A percentile compares a stretch with the other conserved stretches of the same genome.
phyloP scores from a whole-genome alignment of 1,140 invertebrate genomes.

The Lamellibrachia luymesi region DNA sequence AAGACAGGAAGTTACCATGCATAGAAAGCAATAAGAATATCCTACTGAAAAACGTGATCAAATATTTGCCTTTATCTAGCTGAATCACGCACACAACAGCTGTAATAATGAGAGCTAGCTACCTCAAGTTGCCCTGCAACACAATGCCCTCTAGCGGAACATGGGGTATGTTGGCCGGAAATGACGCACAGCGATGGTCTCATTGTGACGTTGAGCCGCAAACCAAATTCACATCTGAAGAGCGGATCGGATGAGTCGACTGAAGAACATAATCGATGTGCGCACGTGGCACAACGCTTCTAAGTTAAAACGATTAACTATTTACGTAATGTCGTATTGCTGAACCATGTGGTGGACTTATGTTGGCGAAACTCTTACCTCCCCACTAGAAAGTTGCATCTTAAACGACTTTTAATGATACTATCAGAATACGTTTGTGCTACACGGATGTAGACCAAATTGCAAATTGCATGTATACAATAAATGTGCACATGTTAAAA shows the following conservation, averaged over 20 bases:
- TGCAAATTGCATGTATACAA: too few relatives aligned
- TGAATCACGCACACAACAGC: too few relatives aligned
- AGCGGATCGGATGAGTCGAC: neutral
- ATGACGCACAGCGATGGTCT: neutral
- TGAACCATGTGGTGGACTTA: neutral
- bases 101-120: neutral
- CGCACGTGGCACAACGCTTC: neutral
- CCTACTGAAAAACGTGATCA: too few relatives aligned
- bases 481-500: too few relatives aligned
- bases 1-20: too few relatives aligned
- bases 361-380: too few relatives aligned
- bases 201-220: slow-evolving; percentile 11
- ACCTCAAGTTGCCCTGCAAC: neutral
- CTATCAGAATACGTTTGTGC: too few relatives aligned
- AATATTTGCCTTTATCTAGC: too few relatives aligned
- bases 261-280: neutral
- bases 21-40: too few relatives aligned
- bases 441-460: too few relatives aligned
- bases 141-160: neutral
- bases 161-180: neutral
- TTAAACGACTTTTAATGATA: too few relatives aligned
- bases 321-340: neutral
- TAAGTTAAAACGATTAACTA: neutral
- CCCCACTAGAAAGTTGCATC: too few relatives aligned
- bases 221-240: slow-evolving; percentile 11